Evolutionary conservation across 2,797 vertebrate species (phyloP).

Genomic region (Silurus lanzhouensis): DNA sequence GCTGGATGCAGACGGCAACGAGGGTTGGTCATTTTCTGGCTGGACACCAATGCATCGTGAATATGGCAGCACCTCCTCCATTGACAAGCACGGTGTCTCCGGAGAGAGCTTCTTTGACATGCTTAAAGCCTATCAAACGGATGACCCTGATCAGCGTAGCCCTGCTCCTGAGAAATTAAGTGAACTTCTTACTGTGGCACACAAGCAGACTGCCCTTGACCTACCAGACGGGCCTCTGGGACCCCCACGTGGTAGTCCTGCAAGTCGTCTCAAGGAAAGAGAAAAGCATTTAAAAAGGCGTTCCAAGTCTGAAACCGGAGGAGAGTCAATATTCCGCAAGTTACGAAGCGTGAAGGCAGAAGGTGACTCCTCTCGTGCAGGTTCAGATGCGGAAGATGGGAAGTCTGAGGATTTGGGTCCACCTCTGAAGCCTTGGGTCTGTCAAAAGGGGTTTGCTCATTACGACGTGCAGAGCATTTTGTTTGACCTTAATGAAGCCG

Average conservation of each 20-base stretch:
- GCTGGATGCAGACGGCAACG: conserved; percentile 89
- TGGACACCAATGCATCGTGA: conserved; percentile 95
- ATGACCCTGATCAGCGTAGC: conserved; percentile 87
- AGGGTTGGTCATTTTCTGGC: conserved; percentile 94
- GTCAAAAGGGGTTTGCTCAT: conserved; percentile 94
- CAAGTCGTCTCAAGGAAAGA: conserved; percentile 90
- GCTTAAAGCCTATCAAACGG: conserved; percentile 91
- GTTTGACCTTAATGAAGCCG: conserved; percentile 93
- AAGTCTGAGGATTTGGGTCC: conserved; percentile 84
- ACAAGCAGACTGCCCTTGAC: conserved; percentile 90
- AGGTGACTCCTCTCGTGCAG: conserved; percentile 83
- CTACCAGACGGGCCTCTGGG: conserved; percentile 86
- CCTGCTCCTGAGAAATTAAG: conserved; percentile 84
- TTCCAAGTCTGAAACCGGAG: conserved; percentile 96
- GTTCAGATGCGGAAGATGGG: conserved; percentile 90
- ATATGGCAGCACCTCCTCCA: conserved; percentile 97
- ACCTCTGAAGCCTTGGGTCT: conserved; percentile 86
- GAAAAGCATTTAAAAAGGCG: conserved; percentile 97
- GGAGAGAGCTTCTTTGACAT: conserved; percentile 97
- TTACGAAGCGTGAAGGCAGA: conserved; percentile 92
- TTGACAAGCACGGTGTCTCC: conserved; percentile 95
- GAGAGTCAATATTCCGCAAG: conserved; percentile 97
- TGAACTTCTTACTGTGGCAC: conserved; percentile 88
- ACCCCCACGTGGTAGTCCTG: conserved; percentile 84
- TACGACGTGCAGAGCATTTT: conserved; percentile 94